A percentile compares a stretch with the other conserved stretches of the same genome.
These are phyloP conservation scores for Smittia aterrima DNA, from an alignment of 2,888 invertebrate species.

Conservation along the genomic window DNA sequence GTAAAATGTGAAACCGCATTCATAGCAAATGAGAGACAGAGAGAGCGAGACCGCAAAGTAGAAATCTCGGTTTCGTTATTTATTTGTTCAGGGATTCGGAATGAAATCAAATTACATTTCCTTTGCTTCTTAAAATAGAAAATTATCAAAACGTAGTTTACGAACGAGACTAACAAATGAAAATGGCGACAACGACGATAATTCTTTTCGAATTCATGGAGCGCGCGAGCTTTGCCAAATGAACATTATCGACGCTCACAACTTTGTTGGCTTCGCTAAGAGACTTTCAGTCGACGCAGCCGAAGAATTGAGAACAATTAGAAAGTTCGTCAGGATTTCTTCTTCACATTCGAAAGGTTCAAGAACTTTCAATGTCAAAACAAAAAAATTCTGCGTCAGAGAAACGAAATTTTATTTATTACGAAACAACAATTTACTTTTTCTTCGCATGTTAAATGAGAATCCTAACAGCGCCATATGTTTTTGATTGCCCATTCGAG, in stretches of 20 bases:
- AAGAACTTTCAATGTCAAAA: neutral
- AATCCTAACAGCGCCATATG: constrained; percentile 24
- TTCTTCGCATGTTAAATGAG: neutral
- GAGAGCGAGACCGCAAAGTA: neutral
- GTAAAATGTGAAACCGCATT: neutral
- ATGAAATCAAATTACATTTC: no score
- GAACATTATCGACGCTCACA: neutral
- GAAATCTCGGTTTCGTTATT: neutral
- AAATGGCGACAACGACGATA: neutral
- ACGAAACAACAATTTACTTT: neutral
- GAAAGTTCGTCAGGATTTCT: neutral
- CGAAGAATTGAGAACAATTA: neutral
- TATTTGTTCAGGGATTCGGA: no score
- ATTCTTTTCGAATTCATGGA: neutral
- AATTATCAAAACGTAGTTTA: no score
- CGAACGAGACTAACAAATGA: no score
- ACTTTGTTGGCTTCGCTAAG: constrained; percentile 1
- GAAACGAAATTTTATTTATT: neutral
- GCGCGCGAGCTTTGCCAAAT: neutral
- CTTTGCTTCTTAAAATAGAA: neutral
- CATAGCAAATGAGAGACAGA: no score
- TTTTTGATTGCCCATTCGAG: constrained; percentile 37
- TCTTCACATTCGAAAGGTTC: neutral
- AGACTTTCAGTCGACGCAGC: constrained; percentile 1
- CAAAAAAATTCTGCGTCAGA: neutral